Percentiles rank a stretch among this genome's conserved stretches.
Evolutionary conservation across 2,888 invertebrate species (phyloP).

Genomic region (Megaustenia siamemsis): DNA sequence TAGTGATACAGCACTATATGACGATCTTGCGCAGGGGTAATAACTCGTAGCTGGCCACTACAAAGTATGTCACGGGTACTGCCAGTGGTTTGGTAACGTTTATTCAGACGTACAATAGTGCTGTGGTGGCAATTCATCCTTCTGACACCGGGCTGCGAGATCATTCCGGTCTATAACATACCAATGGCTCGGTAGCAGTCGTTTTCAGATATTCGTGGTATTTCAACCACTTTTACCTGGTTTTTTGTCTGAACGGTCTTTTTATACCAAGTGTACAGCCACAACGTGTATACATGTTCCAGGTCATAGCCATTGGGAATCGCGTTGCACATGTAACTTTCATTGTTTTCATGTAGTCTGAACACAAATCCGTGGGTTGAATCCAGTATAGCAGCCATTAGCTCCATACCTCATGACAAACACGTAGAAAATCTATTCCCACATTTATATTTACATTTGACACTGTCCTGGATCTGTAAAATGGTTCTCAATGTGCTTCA

Average conservation of each 20-base stretch:
- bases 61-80: no score
- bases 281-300: not conserved
- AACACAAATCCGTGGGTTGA: not conserved
- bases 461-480: not conserved
- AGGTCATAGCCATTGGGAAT: constrained; percentile 5
- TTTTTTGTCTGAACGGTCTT: not conserved
- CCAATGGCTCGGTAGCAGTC: constrained; percentile 25
- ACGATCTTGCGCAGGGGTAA: no score
- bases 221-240: not conserved
- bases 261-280: constrained; percentile 17
- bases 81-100: constrained; percentile 8
- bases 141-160: not conserved
- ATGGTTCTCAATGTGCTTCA: not conserved
- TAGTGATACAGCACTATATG: no score
- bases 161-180: constrained; percentile 2
- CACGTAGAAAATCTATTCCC: not conserved
- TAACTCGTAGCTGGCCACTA: no score
- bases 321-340: not conserved
- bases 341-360: constrained; percentile 12
- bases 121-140: constrained; percentile 15
- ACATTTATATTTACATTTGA: not conserved
- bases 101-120: constrained; percentile 1
- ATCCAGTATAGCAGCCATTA: not conserved
- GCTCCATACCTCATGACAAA: not conserved
- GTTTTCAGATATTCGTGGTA: not conserved